Evolutionary conservation across 1,140 invertebrate genomes (phyloP).

Genomic region (Neodiprion virginianus): DNA sequence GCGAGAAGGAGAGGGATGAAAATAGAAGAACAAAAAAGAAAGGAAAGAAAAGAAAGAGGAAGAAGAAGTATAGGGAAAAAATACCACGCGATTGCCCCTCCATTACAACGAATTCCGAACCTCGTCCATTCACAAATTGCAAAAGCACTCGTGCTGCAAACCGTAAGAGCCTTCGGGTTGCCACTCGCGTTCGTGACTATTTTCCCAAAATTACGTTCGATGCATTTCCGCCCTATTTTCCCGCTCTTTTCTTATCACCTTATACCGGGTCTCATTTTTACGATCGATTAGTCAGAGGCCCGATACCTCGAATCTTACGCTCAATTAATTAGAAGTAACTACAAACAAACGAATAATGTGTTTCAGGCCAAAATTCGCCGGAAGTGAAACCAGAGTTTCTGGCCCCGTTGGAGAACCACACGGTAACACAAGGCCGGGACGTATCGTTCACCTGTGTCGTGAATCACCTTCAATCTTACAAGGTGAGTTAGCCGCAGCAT

Average conservation of each 20-base stretch:
- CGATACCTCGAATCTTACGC: background rate
- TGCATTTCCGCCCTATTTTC: background rate
- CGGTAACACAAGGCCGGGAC: conserved; percentile 85
- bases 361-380: conserved; percentile 58
- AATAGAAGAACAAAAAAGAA: background rate
- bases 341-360: conserved; percentile 1
- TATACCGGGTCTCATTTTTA: background rate
- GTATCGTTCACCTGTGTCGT: conserved; percentile 88
- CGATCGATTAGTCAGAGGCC: no score
- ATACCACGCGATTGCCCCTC: no score
- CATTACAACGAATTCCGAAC: background rate
- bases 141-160: background rate
- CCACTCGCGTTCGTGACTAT: background rate
- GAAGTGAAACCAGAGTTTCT: conserved; percentile 79
- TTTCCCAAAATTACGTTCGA: background rate
- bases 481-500: conserved; percentile 65
- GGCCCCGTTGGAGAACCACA: conserved; percentile 84
- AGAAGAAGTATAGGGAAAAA: no score
- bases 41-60: background rate
- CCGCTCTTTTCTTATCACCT: background rate
- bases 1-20: background rate
- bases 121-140: background rate
- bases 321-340: background rate
- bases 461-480: conserved; percentile 83
- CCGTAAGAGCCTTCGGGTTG: background rate